Evolutionary conservation across 53 echinoderm and acorn worm genomes (phyloP).

Genomic region (Patiria pectinifera): DNA sequence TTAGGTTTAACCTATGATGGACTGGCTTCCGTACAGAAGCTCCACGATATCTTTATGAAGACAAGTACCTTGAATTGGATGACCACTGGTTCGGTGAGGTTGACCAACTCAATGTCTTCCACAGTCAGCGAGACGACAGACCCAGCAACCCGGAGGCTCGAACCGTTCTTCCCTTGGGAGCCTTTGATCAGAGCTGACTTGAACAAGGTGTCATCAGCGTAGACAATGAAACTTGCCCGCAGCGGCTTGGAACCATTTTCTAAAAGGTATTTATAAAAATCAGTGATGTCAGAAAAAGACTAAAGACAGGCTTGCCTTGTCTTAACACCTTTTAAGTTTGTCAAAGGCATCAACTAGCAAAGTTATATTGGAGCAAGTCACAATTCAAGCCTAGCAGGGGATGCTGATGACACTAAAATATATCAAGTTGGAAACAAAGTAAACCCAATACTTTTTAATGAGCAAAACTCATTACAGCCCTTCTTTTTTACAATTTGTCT

Average conservation of each 20-base stretch:
- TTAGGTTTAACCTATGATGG: background rate
- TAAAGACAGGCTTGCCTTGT: background rate
- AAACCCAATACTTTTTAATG: too few species aligned
- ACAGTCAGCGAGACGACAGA: conserved; percentile 60
- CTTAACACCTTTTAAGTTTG: background rate
- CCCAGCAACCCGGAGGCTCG: conserved; percentile 41
- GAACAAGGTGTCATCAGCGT: conserved; percentile 40
- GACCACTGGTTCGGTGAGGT: conserved; percentile 63
- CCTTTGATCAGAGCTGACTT: conserved; percentile 4
- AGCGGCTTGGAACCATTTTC: background rate
- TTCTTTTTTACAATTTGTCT: too few species aligned
- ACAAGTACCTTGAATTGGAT: conserved; percentile 42
- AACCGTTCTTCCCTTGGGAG: background rate
- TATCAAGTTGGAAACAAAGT: too few species aligned
- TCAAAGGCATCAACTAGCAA: too few species aligned
- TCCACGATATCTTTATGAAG: background rate
- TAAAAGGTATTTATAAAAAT: background rate
- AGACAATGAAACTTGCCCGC: conserved; percentile 44
- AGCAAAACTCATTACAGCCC: too few species aligned
- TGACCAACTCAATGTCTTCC: conserved; percentile 23
- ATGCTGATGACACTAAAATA: too few species aligned
- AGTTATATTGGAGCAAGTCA: too few species aligned
- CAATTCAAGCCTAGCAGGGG: too few species aligned
- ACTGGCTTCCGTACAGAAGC: background rate
- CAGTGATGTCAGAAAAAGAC: background rate